phyloP scores from a whole-genome alignment of 1,140 invertebrate genomes.

The Bombus waltoni region DNA sequence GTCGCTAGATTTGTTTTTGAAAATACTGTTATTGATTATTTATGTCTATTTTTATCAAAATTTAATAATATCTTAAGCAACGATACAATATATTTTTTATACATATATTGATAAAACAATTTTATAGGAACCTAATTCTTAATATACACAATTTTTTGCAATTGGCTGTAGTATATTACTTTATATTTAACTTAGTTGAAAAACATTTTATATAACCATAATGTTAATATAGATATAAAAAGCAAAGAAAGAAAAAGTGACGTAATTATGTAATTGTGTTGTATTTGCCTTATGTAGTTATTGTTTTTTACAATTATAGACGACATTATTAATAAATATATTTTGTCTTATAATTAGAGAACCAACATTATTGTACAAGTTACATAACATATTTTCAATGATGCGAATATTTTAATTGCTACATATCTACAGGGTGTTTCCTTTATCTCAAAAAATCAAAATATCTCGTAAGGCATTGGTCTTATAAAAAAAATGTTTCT shows the following conservation, averaged over 20 bases:
- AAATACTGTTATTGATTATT: not conserved
- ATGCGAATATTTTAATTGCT: not conserved
- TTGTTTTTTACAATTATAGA: not conserved
- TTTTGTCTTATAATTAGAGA: not conserved
- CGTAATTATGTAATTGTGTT: not conserved
- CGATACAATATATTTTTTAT: not conserved
- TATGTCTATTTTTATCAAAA: not conserved
- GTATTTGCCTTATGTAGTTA: not conserved
- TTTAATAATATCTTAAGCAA: not conserved
- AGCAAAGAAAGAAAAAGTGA: not conserved
- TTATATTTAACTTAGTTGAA: not conserved
- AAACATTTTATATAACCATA: conserved; percentile 23
- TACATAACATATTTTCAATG: not conserved
- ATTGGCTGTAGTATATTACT: not conserved
- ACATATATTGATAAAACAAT: not conserved
- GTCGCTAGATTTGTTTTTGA: not conserved
- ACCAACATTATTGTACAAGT: not conserved
- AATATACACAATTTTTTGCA: not conserved
- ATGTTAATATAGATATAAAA: not conserved
- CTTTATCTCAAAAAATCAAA: no score
- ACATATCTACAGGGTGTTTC: not conserved
- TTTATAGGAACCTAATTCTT: not conserved
- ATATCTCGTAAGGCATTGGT: no score
- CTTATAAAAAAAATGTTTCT: no score
- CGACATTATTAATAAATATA: not conserved